Evolutionary conservation across 2,797 vertebrate genomes (phyloP).

Genomic region (Peromyscus attwateri): DNA sequence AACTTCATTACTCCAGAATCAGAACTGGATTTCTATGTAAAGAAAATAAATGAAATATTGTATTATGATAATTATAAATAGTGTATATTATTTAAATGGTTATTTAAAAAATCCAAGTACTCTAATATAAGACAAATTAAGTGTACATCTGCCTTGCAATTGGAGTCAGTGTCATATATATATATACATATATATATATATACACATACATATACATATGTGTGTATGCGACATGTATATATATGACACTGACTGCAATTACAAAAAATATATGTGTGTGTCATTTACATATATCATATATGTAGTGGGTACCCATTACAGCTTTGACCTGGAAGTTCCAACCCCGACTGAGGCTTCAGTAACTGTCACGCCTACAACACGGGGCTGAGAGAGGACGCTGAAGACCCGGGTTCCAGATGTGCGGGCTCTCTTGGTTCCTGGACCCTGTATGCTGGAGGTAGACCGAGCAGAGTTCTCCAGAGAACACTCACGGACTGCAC

Average conservation of each 20-base stretch:
- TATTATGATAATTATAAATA: background rate
- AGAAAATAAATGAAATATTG: slow-evolving; percentile 7
- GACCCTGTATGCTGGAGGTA: no score
- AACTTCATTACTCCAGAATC: background rate
- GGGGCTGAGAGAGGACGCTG: no score
- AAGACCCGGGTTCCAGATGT: no score
- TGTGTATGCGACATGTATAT: no score
- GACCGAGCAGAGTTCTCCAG: no score
- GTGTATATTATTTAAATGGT: background rate
- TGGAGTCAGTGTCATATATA: background rate
- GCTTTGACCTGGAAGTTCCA: no score
- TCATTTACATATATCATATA: background rate
- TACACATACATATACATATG: background rate
- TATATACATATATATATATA: background rate
- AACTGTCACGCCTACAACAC: no score
- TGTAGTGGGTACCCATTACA: no score
- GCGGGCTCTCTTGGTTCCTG: no score
- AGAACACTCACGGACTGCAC: no score
- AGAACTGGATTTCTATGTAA: background rate
- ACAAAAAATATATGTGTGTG: background rate
- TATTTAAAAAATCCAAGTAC: background rate
- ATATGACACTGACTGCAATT: background rate
- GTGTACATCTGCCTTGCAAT: background rate
- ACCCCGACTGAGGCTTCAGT: no score
- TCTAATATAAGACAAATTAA: background rate